These are phyloP conservation scores for Sciurus vulgaris DNA, from an alignment of 2,797 vertebrate genomes.

Conservation along the genomic window DNA sequence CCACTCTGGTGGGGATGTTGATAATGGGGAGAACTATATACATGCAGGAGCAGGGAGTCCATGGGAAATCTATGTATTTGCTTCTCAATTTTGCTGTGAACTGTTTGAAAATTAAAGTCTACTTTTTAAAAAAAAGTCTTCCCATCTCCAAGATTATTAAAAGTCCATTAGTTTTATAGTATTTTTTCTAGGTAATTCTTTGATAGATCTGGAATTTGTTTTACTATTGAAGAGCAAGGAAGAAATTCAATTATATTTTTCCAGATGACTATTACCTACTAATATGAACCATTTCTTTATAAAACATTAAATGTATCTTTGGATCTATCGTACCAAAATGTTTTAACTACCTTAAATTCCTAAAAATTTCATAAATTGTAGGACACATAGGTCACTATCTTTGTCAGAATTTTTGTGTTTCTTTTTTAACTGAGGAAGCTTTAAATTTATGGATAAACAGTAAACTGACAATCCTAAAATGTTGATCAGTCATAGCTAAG, in stretches of 20 bases:
- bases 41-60: neutral
- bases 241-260: slow-evolving; percentile 40
- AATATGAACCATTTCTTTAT: neutral
- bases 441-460: slow-evolving; percentile 49
- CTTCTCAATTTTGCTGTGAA: neutral
- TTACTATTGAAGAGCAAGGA: neutral
- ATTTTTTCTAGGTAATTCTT: slow-evolving; percentile 50
- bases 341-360: neutral
- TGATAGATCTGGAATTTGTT: slow-evolving; percentile 17
- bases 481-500: neutral
- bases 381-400: neutral
- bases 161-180: slow-evolving; percentile 23
- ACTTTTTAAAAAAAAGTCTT: neutral
- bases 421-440: neutral
- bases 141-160: slow-evolving; percentile 24
- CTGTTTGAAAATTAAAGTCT: neutral
- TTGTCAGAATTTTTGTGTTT: neutral
- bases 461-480: slow-evolving; percentile 32
- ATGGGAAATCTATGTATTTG: neutral
- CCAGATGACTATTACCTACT: slow-evolving; percentile 22
- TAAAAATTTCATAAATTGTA: slow-evolving; percentile 10
- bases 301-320: slow-evolving; percentile 34
- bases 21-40: neutral
- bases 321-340: slow-evolving; percentile 23
- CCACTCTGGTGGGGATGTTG: neutral